Evolutionary conservation across 2,113 vertebrate species (phyloP).

Genomic region (Noctilio leporinus): DNA sequence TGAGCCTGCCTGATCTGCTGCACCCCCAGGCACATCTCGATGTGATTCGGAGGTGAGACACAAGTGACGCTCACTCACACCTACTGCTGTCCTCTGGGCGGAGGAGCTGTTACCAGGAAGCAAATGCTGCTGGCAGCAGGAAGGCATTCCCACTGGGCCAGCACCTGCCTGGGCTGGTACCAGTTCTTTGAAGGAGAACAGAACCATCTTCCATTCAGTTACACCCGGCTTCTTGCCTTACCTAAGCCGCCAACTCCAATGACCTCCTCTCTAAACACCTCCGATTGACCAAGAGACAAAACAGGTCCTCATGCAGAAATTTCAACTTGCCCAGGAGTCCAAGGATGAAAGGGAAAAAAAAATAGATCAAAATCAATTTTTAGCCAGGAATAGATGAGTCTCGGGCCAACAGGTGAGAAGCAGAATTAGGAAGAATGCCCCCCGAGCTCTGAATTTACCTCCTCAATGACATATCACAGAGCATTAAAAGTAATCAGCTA

Average conservation of each 20-base stretch:
- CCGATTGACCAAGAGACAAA: background rate
- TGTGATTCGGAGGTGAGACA: background rate
- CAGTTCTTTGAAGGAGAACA: background rate
- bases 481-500: slow-evolving; percentile 55
- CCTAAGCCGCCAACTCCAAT: background rate
- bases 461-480: background rate
- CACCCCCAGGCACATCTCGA: background rate
- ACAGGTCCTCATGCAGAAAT: background rate
- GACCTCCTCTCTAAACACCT: background rate
- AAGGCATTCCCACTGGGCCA: rapidly evolving
- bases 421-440: background rate
- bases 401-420: background rate
- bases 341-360: background rate
- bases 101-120: background rate
- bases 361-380: background rate
- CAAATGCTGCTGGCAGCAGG: too few species aligned
- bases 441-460: background rate
- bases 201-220: background rate
- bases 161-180: background rate
- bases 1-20: background rate
- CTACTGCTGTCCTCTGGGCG: background rate
- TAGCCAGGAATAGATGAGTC: background rate
- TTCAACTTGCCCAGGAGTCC: background rate
- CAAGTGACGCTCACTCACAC: rapidly evolving
- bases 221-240: background rate